Conservation (phyloP, 2,888 invertebrate species). For the Phragmatobia fuliginosa region DNA sequence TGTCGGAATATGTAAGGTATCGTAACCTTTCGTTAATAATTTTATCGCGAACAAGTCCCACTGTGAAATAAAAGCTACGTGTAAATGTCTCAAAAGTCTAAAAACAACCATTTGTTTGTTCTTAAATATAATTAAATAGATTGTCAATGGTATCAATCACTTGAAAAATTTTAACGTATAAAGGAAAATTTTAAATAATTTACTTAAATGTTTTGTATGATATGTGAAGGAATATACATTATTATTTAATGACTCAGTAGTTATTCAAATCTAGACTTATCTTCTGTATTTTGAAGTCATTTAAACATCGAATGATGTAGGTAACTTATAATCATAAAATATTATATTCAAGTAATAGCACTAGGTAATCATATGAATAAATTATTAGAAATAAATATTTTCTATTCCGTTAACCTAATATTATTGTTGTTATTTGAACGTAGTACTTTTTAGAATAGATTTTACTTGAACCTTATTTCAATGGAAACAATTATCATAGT, state of each 20-base stretch:
- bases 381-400: neutral
- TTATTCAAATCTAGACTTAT: neutral
- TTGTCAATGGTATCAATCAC: neutral
- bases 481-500: neutral
- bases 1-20: too few species aligned
- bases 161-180: neutral
- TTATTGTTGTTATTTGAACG: neutral
- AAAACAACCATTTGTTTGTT: neutral
- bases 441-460: neutral
- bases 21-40: too few species aligned
- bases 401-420: neutral
- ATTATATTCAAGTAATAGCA: neutral
- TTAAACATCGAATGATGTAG: neutral
- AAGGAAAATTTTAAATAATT: neutral
- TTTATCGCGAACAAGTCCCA: too few species aligned
- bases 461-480: neutral
- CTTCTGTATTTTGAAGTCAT: neutral
- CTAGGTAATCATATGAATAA: neutral
- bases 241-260: neutral
- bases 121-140: neutral
- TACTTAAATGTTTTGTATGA: too few species aligned
- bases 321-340: neutral
- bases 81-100: too few species aligned
- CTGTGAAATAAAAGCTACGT: too few species aligned
- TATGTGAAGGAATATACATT: too few species aligned